These are phyloP conservation scores for Drosophila tripunctata DNA, from an alignment of 2,888 invertebrate species.

Conservation along the genomic window DNA sequence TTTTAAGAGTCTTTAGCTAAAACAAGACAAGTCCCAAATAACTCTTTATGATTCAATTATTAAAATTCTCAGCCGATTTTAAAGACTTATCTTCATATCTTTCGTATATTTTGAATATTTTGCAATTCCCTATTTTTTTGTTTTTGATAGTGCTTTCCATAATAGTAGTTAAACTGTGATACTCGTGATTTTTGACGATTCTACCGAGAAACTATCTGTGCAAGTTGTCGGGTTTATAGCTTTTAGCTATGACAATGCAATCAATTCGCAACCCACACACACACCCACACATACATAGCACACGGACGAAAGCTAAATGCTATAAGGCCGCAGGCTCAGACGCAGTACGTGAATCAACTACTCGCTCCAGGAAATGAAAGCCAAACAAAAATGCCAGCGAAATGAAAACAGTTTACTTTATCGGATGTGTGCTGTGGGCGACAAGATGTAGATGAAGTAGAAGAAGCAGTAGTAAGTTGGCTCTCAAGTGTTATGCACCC, in stretches of 20 bases:
- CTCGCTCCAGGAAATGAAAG: slow-evolving; percentile 55
- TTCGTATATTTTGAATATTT: no score
- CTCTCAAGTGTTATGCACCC: background rate
- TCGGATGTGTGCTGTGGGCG: slow-evolving; percentile 10
- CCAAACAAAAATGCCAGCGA: slow-evolving; percentile 53
- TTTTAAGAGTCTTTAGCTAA: no score
- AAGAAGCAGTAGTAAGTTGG: background rate
- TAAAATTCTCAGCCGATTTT: no score
- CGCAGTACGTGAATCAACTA: slow-evolving; percentile 43
- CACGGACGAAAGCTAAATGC: slow-evolving; percentile 22
- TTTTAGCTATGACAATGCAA: slow-evolving; percentile 16
- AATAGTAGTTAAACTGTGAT: no score
- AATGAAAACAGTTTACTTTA: slow-evolving; percentile 46
- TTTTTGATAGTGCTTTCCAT: no score
- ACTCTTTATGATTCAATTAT: no score
- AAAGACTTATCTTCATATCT: no score
- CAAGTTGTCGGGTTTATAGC: background rate
- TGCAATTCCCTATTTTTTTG: no score
- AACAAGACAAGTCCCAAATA: no score
- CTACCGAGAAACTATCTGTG: background rate
- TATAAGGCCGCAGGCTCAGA: slow-evolving; percentile 26
- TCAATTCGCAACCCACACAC: slow-evolving; percentile 1
- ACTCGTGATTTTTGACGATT: no score
- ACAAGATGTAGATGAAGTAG: background rate
- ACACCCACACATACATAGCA: background rate